These are phyloP conservation scores for Lepisosteus osseus DNA, from an alignment of 2,113 vertebrate species.

Conservation along the genomic window DNA sequence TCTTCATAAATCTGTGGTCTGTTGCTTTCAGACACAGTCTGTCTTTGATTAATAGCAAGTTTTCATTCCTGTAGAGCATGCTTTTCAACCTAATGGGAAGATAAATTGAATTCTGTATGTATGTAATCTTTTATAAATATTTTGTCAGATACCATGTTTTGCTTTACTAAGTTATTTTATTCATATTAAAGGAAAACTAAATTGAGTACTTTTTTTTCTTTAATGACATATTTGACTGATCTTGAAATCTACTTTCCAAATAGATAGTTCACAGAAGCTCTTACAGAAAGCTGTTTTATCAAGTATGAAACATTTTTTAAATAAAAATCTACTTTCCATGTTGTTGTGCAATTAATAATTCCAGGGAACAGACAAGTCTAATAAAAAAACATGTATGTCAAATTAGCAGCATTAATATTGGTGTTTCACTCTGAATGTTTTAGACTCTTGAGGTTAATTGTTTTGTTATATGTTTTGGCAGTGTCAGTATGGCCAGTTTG, in stretches of 20 bases:
- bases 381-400: no score
- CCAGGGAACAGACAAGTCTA: neutral
- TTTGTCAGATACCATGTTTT: neutral
- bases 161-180: conserved; percentile 6
- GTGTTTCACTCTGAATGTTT: no score
- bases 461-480: no score
- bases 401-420: no score
- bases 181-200: conserved; percentile 1
- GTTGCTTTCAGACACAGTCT: neutral
- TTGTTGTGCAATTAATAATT: neutral
- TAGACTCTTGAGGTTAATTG: no score
- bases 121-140: conserved; percentile 1
- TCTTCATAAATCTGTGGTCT: neutral
- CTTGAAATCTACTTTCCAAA: neutral
- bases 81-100: no score
- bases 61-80: neutral
- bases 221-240: neutral
- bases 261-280: neutral
- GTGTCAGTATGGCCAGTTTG: no score
- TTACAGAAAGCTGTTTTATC: neutral
- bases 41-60: neutral
- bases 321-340: neutral
- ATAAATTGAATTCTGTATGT: neutral
- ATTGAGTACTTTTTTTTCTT: neutral
- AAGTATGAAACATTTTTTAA: neutral